Conservation (phyloP, 2,888 invertebrate species). For the Saturnia pavonia region DNA sequence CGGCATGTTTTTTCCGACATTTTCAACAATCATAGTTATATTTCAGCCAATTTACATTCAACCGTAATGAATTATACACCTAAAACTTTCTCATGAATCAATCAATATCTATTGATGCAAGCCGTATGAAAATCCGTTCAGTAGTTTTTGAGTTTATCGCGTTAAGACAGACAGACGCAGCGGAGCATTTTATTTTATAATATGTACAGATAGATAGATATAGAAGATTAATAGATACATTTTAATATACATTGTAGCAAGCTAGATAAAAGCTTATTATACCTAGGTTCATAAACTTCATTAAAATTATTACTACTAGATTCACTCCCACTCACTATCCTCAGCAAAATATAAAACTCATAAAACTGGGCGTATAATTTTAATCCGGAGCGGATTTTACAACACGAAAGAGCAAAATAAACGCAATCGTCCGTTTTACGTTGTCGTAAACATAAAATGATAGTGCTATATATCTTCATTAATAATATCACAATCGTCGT, state of each 20-base stretch:
- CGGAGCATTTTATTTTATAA: no score
- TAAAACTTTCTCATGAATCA: no score
- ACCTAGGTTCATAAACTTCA: background rate
- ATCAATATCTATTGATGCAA: no score
- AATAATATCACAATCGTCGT: conserved; percentile 16
- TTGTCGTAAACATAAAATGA: conserved; percentile 34
- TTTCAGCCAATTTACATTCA: no score
- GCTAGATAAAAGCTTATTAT: background rate
- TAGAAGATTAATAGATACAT: no score
- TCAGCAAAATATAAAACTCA: conserved; percentile 34
- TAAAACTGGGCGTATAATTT: conserved; percentile 42
- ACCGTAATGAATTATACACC: no score
- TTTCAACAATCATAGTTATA: no score
- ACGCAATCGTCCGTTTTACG: conserved; percentile 34
- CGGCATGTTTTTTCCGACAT: no score
- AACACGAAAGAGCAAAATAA: conserved; percentile 36
- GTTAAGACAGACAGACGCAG: no score
- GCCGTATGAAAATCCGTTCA: no score
- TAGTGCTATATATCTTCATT: conserved; percentile 30
- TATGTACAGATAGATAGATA: no score
- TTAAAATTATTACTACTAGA: background rate
- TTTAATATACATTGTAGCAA: background rate
- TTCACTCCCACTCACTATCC: conserved; percentile 19
- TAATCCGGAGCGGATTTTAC: conserved; percentile 38
- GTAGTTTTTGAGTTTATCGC: no score